Base-by-base conservation (phyloP, 2,113 vertebrate species). In the Takifugu bimaculatus region DNA sequence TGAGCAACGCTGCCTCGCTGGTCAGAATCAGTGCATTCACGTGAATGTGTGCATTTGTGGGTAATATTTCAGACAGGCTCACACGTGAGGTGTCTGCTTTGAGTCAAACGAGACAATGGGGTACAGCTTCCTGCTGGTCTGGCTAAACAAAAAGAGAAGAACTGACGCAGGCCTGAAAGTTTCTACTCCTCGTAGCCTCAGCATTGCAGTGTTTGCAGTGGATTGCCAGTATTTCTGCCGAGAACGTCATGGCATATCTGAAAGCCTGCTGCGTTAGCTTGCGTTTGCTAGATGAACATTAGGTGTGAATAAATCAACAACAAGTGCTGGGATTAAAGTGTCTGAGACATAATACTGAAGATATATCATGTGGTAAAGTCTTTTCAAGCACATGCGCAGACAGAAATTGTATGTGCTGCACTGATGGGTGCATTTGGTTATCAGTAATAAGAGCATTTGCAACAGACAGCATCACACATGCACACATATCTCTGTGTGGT, bases 111-210 rank as follows among this genome's bases (percentile, higher is more conserved):
- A 28, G 68, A 65, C 80, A 76, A 88, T 28, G 45, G 72, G 85
- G 69, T 47, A 49, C 75, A 85, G 78, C 72, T 77, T 80, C 83
- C 59, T 50, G 51, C 71, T 57, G 32, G 77, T 57, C 68, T 73
- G 80, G 84, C 81, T 85, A 88, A 89, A 89, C 80, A 90, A 78
- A 83, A 84, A 73, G 49, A 82, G 72, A 88, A 80, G 77, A 82
- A 81, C 80, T 78, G 66, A 60, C 53, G 7, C 67, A 79, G 61
- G 62, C 60, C 63, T 60, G 27, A 68, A 63, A 55, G 50, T 61
- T 26, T 25, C 42, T 79, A 52, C 58, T 64, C 60, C 64, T 76
- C 54, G 44, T 68, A 60, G 64, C 51, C 53, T 65, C 55, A 43
- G 49, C 39, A 39, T 64, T 61, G 51, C 62, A 70, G 15, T 47